phyloP scores from a whole-genome alignment of 2,113 vertebrate species.

The Entomyzon cyanotis region DNA sequence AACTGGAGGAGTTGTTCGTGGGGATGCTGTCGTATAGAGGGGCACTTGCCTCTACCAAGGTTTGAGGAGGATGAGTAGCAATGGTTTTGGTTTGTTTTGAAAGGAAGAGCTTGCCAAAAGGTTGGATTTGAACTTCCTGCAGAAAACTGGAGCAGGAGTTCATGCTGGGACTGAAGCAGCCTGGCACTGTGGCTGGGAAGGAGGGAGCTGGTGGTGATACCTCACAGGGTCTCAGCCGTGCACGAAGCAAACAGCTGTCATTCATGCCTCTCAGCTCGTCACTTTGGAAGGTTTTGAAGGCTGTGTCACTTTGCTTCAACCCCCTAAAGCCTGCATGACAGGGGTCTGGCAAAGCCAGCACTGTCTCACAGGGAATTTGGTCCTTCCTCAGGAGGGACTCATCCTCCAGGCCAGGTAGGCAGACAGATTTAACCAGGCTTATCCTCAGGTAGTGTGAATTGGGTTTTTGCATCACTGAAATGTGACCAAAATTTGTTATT shows the following conservation, averaged over 20 bases:
- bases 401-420: background rate
- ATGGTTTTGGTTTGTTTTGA: background rate
- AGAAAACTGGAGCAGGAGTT: background rate
- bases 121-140: background rate
- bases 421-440: background rate
- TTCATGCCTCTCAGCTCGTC: background rate
- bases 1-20: background rate
- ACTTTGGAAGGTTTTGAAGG: background rate
- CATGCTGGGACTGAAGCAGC: background rate
- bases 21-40: rapidly evolving
- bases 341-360: background rate
- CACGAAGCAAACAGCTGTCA: background rate
- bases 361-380: background rate
- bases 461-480: background rate
- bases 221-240: background rate
- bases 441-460: background rate
- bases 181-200: background rate
- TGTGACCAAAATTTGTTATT: background rate
- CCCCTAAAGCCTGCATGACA: background rate
- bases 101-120: background rate
- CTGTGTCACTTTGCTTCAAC: background rate
- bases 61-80: background rate
- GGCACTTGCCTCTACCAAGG: background rate
- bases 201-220: background rate
- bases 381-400: background rate